These are phyloP conservation scores for Brachionus rotundiformis DNA, from an alignment of 1,140 invertebrate genomes.

Conservation along the genomic window DNA sequence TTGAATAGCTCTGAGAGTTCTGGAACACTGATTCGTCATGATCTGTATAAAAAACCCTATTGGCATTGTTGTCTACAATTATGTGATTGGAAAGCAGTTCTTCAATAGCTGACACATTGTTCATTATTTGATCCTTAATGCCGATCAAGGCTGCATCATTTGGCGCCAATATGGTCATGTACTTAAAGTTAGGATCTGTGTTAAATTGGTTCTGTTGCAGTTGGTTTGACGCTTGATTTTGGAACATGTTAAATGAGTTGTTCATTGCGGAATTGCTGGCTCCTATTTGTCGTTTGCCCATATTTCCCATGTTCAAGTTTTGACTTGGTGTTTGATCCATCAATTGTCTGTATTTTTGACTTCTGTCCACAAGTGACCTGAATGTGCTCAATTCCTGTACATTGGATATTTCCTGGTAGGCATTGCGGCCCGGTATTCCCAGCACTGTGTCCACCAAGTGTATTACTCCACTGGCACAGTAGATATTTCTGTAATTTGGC, in stretches of 20 bases:
- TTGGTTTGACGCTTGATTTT: not conserved
- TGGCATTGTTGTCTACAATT: constrained; percentile 33
- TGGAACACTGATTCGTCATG: constrained; percentile 23
- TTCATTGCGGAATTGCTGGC: not conserved
- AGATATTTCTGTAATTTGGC: constrained; percentile 44
- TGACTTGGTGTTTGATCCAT: constrained; percentile 9
- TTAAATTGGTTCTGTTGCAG: not conserved
- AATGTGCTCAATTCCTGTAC: constrained; percentile 38
- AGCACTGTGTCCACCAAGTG: constrained; percentile 45
- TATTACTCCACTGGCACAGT: constrained; percentile 44
- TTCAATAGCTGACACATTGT: constrained; percentile 23
- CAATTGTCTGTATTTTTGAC: constrained; percentile 31
- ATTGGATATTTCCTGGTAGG: constrained; percentile 44
- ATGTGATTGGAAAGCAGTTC: constrained; percentile 31
- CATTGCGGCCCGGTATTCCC: constrained; percentile 4
- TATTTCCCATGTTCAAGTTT: not conserved
- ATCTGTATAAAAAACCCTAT: constrained; percentile 26
- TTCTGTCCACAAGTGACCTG: constrained; percentile 10
- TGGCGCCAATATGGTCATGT: constrained; percentile 32
- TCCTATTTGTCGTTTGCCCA: not conserved
- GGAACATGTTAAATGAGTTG: not conserved
- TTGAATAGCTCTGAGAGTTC: constrained; percentile 13
- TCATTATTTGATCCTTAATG: constrained; percentile 17
- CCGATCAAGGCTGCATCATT: constrained; percentile 11
- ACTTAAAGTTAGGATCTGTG: not conserved